Conservation (phyloP, 2,113 vertebrate species). For the Neotoma lepida region DNA sequence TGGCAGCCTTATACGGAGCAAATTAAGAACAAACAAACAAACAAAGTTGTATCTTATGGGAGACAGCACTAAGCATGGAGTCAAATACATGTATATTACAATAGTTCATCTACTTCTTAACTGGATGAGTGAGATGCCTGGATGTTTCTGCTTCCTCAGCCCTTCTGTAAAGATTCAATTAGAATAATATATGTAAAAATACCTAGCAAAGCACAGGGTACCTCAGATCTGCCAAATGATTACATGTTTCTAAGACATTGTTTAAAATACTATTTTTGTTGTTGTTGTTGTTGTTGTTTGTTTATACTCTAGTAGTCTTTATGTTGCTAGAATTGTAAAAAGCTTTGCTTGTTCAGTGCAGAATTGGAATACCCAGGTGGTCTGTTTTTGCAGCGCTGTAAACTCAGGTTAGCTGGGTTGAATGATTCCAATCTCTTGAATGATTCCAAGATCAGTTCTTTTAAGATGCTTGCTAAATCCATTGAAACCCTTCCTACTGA, state of each 20-base stretch:
- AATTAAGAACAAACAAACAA: background rate
- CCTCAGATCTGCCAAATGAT: constrained; percentile 4
- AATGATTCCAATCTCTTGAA: background rate
- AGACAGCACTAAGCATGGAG: background rate
- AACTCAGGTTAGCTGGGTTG: background rate
- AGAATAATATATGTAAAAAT: background rate
- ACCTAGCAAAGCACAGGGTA: background rate
- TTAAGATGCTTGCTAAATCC: background rate
- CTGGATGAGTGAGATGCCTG: background rate
- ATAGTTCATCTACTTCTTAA: background rate
- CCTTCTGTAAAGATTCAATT: background rate
- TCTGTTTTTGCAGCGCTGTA: constrained; percentile 19
- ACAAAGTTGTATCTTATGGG: background rate
- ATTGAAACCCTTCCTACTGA: background rate
- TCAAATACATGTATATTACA: background rate
- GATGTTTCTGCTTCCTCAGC: background rate
- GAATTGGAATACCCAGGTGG: background rate
- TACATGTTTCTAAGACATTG: background rate
- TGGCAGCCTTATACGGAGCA: background rate
- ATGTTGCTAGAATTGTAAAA: background rate
- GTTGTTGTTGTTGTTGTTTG: background rate
- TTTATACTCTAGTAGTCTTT: background rate
- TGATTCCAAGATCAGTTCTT: background rate
- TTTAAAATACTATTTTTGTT: background rate
- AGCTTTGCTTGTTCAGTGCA: background rate